phyloP scores from a whole-genome alignment of 2,797 vertebrate species.

The Myotis findleyi region DNA sequence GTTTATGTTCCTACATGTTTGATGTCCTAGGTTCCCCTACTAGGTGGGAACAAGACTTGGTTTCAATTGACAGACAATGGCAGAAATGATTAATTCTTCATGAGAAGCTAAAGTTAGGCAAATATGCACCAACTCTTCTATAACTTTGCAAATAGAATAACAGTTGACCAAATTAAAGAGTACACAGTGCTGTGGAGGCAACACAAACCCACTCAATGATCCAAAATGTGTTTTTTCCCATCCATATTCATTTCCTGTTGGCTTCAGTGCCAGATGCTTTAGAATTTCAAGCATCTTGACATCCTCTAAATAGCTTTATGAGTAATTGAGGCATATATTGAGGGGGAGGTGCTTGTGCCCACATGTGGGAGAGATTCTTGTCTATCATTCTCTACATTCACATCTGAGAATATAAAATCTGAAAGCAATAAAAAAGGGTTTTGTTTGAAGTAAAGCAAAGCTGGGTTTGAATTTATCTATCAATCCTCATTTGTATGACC shows the following conservation, averaged over 20 bases:
- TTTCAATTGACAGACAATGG: slow-evolving; percentile 43
- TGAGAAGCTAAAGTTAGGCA: slow-evolving; percentile 41
- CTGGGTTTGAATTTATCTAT: neutral
- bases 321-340: neutral
- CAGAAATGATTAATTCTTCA: slow-evolving; percentile 61
- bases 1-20: slow-evolving; percentile 41
- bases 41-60: slow-evolving; percentile 43
- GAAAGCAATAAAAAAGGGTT: neutral
- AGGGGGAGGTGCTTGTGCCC: too few species aligned
- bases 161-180: slow-evolving; percentile 2
- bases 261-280: slow-evolving; percentile 62
- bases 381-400: neutral
- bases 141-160: slow-evolving; percentile 52
- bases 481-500: neutral
- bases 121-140: slow-evolving; percentile 44
- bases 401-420: neutral
- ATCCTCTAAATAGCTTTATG: slow-evolving; percentile 29
- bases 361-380: neutral
- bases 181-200: slow-evolving; percentile 7
- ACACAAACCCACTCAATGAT: slow-evolving; percentile 43
- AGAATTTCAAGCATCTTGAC: slow-evolving; percentile 66
- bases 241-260: slow-evolving; percentile 50
- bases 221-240: neutral
- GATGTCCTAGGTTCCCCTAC: neutral
- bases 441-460: slow-evolving; percentile 8